These are phyloP conservation scores for Ferrisia virgata DNA, from an alignment of 2,888 invertebrate genomes.

Conservation along the genomic window DNA sequence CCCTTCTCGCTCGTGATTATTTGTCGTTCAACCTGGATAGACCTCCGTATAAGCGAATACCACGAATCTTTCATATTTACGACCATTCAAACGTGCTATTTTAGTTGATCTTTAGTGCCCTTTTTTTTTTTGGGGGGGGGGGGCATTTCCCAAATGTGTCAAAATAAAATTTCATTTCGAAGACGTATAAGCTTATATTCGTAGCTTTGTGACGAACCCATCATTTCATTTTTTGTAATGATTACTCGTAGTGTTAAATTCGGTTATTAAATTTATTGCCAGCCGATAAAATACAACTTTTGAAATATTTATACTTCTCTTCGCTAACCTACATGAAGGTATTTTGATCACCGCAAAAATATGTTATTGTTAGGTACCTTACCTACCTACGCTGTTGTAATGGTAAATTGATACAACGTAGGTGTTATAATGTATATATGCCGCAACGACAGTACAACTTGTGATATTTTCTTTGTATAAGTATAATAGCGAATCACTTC, in stretches of 20 bases:
- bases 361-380: not conserved
- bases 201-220: not conserved
- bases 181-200: not conserved
- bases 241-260: not conserved
- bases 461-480: not conserved
- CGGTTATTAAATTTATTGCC: not conserved
- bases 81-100: not conserved
- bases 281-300: not conserved
- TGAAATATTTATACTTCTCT: not conserved
- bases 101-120: not conserved
- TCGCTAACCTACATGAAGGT: too few species aligned
- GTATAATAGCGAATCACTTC: not conserved
- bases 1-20: not conserved
- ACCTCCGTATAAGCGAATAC: slow-evolving; percentile 21
- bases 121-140: not conserved
- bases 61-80: slow-evolving; percentile 31
- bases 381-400: not conserved
- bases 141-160: too few species aligned
- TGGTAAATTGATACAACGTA: not conserved
- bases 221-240: not conserved
- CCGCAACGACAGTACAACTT: not conserved
- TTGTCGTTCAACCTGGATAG: not conserved
- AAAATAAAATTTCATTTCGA: too few species aligned
- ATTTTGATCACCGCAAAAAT: not conserved
- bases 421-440: not conserved